These are phyloP conservation scores for Musca domestica DNA, from an alignment of 1,140 invertebrate species.

Conservation along the genomic window DNA sequence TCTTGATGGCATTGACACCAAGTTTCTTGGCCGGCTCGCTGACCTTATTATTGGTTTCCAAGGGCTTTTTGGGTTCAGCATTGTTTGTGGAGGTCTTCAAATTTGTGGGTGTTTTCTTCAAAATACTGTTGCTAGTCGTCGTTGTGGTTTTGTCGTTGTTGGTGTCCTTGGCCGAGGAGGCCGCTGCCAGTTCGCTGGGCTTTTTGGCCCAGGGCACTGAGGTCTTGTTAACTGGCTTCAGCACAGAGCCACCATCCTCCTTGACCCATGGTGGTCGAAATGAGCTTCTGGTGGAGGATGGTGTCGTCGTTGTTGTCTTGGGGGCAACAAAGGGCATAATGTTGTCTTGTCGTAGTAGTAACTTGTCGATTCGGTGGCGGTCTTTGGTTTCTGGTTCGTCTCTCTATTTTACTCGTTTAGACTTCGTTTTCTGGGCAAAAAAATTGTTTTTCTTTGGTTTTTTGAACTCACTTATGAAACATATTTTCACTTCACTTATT, in stretches of 20 bases:
- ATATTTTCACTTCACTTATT: too few relatives aligned
- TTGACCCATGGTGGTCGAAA: constrained; percentile 82
- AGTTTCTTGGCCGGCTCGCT: constrained; percentile 37
- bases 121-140: constrained; percentile 8
- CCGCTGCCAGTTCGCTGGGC: constrained; percentile 43
- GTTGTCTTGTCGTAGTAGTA: not conserved
- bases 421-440: constrained; percentile 9
- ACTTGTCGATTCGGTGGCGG: too few relatives aligned
- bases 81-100: constrained; percentile 24
- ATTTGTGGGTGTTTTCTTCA: constrained; percentile 22
- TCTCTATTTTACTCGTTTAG: not conserved
- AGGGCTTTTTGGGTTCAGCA: constrained; percentile 25
- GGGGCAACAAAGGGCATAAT: constrained; percentile 49
- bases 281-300: constrained; percentile 56
- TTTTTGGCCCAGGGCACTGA: constrained; percentile 62
- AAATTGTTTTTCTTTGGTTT: not conserved
- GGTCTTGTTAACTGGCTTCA: constrained; percentile 51
- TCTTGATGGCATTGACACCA: constrained; percentile 11
- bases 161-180: not conserved
- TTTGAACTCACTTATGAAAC: too few relatives aligned
- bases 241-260: constrained; percentile 59
- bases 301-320: constrained; percentile 33
- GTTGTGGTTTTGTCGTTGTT: constrained; percentile 29
- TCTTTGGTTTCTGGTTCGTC: not conserved
- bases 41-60: constrained; percentile 25